Conservation (phyloP, 2,797 vertebrate genomes). For the Scomberomorus guttatus region DNA sequence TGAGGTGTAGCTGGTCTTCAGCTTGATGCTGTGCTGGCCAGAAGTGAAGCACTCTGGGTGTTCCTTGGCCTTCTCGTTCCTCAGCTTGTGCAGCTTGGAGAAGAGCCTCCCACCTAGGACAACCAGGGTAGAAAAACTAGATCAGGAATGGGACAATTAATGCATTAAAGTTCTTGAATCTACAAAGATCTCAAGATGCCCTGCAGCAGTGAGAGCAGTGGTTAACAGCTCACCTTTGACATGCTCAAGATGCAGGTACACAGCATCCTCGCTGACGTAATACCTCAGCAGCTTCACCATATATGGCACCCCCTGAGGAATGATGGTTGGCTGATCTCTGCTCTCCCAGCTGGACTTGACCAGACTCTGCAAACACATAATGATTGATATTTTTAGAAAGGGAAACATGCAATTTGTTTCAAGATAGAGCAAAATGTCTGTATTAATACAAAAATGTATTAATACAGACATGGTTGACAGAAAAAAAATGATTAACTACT, state of each 20-base stretch:
- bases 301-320: conserved; percentile 96
- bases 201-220: neutral
- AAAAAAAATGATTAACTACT: neutral
- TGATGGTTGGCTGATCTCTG: conserved; percentile 92
- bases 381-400: neutral
- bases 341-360: conserved; percentile 92
- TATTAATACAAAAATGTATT: neutral
- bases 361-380: conserved; percentile 88
- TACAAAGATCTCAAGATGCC: neutral
- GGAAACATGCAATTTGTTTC: neutral
- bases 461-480: neutral
- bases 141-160: neutral
- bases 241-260: conserved; percentile 95
- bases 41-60: conserved; percentile 84
- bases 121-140: neutral
- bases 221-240: conserved; percentile 89
- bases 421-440: neutral
- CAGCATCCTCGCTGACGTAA: conserved; percentile 94
- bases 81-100: conserved; percentile 89
- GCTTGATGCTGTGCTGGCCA: conserved; percentile 76
- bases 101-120: conserved; percentile 91
- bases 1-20: conserved; percentile 87
- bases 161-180: neutral
- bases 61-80: conserved; percentile 80
- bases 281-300: conserved; percentile 96